Conservation (phyloP, 2,113 vertebrate species). For the Lepus europaeus region DNA sequence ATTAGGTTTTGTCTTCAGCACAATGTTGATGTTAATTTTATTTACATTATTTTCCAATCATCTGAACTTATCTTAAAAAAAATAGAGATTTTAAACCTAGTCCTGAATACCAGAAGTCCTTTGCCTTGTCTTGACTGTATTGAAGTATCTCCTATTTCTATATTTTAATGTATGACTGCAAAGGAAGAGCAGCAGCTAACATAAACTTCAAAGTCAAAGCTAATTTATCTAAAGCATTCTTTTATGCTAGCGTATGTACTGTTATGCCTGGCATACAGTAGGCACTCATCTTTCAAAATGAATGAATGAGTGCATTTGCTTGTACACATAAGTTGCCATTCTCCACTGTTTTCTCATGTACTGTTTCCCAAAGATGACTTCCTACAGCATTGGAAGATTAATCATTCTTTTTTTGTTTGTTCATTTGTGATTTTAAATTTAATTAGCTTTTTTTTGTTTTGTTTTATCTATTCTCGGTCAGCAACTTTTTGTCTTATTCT, state of each 20-base stretch:
- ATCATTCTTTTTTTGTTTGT: slow-evolving; percentile 76
- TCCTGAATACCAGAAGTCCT: background rate
- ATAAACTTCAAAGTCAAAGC: slow-evolving; percentile 10
- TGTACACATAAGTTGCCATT: slow-evolving; percentile 7
- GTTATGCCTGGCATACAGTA: background rate
- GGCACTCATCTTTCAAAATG: background rate
- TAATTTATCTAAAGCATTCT: background rate
- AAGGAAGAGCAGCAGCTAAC: background rate
- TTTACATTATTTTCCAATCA: background rate
- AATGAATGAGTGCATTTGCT: slow-evolving; percentile 33
- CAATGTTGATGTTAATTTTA: background rate
- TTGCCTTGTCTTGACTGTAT: background rate
- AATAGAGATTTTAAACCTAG: background rate
- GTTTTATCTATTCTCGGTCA: slow-evolving; percentile 65
- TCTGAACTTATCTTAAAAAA: background rate
- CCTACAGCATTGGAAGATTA: background rate
- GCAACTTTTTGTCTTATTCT: slow-evolving; percentile 55
- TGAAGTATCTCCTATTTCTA: background rate
- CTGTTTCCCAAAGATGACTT: slow-evolving; percentile 61
- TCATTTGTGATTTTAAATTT: slow-evolving; percentile 68
- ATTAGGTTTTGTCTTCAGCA: slow-evolving; percentile 4
- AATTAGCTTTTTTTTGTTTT: slow-evolving; percentile 46
- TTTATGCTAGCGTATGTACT: background rate
- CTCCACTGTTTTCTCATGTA: background rate
- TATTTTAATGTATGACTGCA: background rate